Evolutionary conservation across 2,888 invertebrate species (phyloP), one percentile per base, ranked within the genome.

Genomic region (Lasioglossum marginatum): DNA sequence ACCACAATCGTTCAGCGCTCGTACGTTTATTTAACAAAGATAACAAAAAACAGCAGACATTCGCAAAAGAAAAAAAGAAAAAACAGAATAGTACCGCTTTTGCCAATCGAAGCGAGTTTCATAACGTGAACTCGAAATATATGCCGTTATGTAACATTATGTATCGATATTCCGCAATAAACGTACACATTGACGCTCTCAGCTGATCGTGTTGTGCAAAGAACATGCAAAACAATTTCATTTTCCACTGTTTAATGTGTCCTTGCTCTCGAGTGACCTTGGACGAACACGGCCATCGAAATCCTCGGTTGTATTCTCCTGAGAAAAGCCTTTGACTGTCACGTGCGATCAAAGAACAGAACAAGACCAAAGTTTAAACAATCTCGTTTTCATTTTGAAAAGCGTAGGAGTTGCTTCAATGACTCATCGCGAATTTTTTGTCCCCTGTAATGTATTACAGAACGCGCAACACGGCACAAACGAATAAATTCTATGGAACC

Each of bases 111-210:
- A 60, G 73, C 66, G 57, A 37, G 73, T 81, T 80, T 43, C 34
- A 45, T 71, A 72, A 77, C 78, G 45, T 73, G 66, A 5, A 68
- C 48, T 43, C 48, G 48, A 73, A 71, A 27, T 48, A 31, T 78
- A 81, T 60, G 37, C 72, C 74, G 83, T 83, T 87, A 87, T 87
- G 83, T 83, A 87, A 87, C 72, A 57, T 52, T 72, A 82, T 86
- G 83, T 79, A 82, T 74, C 60, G 40, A 87, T 88, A 82, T 83
- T 77, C 75, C 76, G 79, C 76, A 89, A 89, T 89, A 89, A 90
- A 89, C 74, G 89, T 86, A 75, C 85, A 75, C 81, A 90, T 78
- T 43, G 68, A 72, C 77, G 79, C 27, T 80, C 82, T 63, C 76
- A 70, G 34, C 2, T 1, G 63, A 63, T 16, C 52, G 52, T n/a